Evolutionary conservation across 1,140 invertebrate genomes (phyloP).

Genomic region (Procambarus clarkii): DNA sequence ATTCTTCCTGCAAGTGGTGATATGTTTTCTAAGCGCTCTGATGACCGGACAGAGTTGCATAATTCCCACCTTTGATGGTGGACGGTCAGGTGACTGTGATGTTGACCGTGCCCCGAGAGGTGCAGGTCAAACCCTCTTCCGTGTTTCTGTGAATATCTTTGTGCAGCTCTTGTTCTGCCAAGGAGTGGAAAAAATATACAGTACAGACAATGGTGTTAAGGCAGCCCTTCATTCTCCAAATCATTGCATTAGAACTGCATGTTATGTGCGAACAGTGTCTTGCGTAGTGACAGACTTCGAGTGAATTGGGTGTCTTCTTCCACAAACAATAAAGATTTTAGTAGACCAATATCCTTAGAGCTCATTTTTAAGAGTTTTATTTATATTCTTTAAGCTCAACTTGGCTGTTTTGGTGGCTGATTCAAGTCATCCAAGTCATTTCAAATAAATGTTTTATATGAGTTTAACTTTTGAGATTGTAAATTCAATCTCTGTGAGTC

Average conservation of each 20-base stretch:
- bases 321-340: constrained; percentile 53
- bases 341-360: constrained; percentile 64
- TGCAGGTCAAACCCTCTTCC: constrained; percentile 40
- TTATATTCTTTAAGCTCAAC: constrained; percentile 67
- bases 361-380: constrained; percentile 57
- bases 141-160: constrained; percentile 35
- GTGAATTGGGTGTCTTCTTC: constrained; percentile 46
- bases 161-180: neutral
- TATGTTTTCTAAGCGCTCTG: neutral
- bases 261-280: constrained; percentile 7
- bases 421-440: constrained; percentile 50
- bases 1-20: constrained; percentile 2
- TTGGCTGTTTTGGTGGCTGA: constrained; percentile 51
- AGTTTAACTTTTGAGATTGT: constrained; percentile 56
- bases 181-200: constrained; percentile 5
- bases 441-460: constrained; percentile 52
- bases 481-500: constrained; percentile 31
- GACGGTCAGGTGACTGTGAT: constrained; percentile 55
- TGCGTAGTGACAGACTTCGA: neutral
- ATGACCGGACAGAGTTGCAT: constrained; percentile 29
- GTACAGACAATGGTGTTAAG: constrained; percentile 16
- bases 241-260: constrained; percentile 18
- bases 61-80: constrained; percentile 18
- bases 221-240: constrained; percentile 33
- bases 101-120: constrained; percentile 23